Evolutionary conservation across 2,888 invertebrate genomes (phyloP).

Genomic region (Luperina nickerlii): DNA sequence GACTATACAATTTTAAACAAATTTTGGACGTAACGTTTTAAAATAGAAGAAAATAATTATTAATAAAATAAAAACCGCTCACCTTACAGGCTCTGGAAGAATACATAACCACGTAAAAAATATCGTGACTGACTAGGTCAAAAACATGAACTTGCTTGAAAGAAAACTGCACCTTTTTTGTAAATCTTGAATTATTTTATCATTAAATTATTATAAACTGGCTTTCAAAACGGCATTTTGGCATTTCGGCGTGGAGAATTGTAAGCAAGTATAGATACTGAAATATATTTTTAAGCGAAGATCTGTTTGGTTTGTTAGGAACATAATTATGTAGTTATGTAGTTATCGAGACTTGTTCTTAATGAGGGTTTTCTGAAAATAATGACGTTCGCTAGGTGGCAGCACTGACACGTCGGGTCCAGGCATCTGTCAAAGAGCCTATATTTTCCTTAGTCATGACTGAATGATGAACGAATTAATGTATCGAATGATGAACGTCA

Average conservation of each 20-base stretch:
- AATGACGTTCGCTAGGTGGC: too few species aligned
- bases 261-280: conserved; percentile 61
- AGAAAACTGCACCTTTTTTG: too few species aligned
- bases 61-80: too few species aligned
- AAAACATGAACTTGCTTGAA: too few species aligned
- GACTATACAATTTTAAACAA: conserved; percentile 71
- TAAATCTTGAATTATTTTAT: not conserved
- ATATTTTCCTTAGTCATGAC: too few species aligned
- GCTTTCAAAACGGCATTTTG: conserved; percentile 11
- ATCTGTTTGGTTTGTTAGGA: conserved; percentile 60
- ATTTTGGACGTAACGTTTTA: conserved; percentile 71
- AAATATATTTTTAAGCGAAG: conserved; percentile 54
- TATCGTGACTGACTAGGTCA: too few species aligned
- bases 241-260: conserved; percentile 32
- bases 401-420: too few species aligned
- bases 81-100: not conserved
- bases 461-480: too few species aligned
- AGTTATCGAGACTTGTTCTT: conserved; percentile 48
- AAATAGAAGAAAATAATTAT: conserved; percentile 52
- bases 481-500: too few species aligned
- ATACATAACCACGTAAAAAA: too few species aligned
- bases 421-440: too few species aligned
- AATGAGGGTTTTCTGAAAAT: too few species aligned
- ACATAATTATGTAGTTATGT: conserved; percentile 64
- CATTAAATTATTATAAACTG: conserved; percentile 30